These are phyloP conservation scores for Pogoniulus pusillus DNA, from an alignment of 2,797 vertebrate species.

Conservation along the genomic window DNA sequence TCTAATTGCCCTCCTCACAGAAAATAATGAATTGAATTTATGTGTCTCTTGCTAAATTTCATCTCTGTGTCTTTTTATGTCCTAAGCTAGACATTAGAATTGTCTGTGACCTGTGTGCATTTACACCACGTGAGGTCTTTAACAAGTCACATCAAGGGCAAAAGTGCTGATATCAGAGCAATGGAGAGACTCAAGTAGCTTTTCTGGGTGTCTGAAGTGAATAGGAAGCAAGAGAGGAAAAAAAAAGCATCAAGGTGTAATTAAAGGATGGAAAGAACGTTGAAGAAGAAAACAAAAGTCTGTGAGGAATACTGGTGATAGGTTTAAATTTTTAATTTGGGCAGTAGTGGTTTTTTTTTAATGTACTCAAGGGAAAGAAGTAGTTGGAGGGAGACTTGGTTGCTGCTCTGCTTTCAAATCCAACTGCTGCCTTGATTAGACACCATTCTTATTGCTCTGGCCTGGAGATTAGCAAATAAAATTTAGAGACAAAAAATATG, in stretches of 20 bases:
- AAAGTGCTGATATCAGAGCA: background rate
- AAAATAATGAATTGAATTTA: background rate
- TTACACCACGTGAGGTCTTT: background rate
- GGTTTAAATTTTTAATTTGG: constrained; percentile 3
- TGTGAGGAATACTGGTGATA: background rate
- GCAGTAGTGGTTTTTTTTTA: background rate
- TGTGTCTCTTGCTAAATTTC: background rate
- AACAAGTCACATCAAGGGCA: background rate
- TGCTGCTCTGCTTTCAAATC: constrained; percentile 10
- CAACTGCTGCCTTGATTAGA: constrained; percentile 27
- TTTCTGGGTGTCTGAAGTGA: background rate
- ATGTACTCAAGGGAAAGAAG: background rate
- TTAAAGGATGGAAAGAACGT: background rate
- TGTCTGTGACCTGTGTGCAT: background rate
- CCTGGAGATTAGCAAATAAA: constrained; percentile 35
- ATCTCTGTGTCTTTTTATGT: background rate
- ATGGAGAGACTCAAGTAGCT: background rate
- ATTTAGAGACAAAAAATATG: background rate
- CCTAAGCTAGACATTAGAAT: background rate
- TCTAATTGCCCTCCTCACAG: background rate
- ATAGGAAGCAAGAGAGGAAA: background rate
- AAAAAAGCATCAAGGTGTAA: constrained; percentile 14
- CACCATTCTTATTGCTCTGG: constrained; percentile 15
- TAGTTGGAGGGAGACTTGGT: background rate
- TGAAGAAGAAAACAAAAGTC: background rate